Percentiles rank a stretch among this genome's conserved stretches.
Evolutionary conservation across 2,113 vertebrate species (phyloP).

Genomic region (Pluvianellus socialis): DNA sequence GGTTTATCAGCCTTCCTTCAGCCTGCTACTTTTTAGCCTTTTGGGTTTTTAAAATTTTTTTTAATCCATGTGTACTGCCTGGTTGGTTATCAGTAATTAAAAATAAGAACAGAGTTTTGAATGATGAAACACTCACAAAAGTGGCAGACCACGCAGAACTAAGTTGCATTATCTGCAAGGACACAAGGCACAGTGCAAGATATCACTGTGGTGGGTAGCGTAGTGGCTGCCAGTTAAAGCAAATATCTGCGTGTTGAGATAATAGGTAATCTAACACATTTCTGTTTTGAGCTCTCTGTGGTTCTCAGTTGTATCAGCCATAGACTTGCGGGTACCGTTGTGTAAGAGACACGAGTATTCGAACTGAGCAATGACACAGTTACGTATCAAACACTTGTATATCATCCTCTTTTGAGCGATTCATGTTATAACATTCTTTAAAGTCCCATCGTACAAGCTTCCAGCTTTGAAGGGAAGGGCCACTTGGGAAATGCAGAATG

Average conservation of each 20-base stretch:
- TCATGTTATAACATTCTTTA: accelerated
- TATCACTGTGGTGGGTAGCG: not conserved
- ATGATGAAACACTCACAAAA: not conserved
- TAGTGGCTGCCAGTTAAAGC: not conserved
- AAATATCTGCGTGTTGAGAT: not conserved
- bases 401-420: not conserved
- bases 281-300: not conserved
- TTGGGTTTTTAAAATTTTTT: not conserved
- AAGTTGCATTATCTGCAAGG: not conserved
- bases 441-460: not conserved
- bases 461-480: not conserved
- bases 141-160: not conserved
- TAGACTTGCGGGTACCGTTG: not conserved
- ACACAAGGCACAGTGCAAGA: not conserved
- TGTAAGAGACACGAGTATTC: not conserved
- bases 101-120: not conserved
- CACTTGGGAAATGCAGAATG: not conserved
- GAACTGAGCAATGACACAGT: not conserved
- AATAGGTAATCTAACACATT: not conserved
- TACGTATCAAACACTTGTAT: not conserved
- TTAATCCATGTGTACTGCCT: not conserved
- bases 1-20: not conserved
- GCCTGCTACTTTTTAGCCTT: not conserved
- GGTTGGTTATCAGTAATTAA: not conserved
- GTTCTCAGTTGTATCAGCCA: not conserved